These are phyloP conservation scores for Drosophila putrida DNA, from an alignment of 2,888 invertebrate species.

Conservation along the genomic window DNA sequence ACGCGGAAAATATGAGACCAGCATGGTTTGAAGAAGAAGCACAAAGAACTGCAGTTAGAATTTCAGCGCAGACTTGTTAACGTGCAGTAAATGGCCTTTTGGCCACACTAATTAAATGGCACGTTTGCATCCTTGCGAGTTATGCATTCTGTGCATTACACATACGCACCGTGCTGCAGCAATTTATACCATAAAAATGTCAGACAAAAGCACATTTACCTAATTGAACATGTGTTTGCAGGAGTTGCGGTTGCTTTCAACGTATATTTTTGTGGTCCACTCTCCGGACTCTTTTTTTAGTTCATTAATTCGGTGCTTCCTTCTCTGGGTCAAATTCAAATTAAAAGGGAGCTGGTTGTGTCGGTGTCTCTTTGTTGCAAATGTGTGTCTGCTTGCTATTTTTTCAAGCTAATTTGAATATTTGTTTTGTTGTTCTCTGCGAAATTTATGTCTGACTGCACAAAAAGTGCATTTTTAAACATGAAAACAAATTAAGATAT, in stretches of 20 bases:
- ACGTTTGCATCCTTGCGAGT: slow-evolving; percentile 31
- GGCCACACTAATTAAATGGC: slow-evolving; percentile 62
- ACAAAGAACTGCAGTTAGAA: slow-evolving; percentile 1
- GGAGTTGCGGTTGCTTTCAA: slow-evolving; percentile 27
- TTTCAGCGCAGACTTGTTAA: slow-evolving; percentile 9
- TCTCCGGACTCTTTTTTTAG: slow-evolving; percentile 54
- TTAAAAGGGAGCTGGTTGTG: slow-evolving; percentile 56
- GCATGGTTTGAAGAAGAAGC: background rate
- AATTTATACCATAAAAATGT: slow-evolving; percentile 45
- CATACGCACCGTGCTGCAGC: slow-evolving; percentile 43
- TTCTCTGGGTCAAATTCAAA: slow-evolving; percentile 67
- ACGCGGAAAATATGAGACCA: slow-evolving; percentile 17
- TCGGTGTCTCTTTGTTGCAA: background rate
- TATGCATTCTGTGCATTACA: slow-evolving; percentile 44
- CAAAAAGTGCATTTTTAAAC: slow-evolving; percentile 37
- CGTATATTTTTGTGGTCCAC: slow-evolving; percentile 18
- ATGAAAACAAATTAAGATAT: slow-evolving; percentile 62
- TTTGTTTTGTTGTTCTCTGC: slow-evolving; percentile 40
- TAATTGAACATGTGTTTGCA: slow-evolving; percentile 74
- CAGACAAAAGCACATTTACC: slow-evolving; percentile 52
- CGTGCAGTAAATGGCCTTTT: slow-evolving; percentile 21
- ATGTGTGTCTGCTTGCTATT: slow-evolving; percentile 10
- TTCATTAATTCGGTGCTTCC: slow-evolving; percentile 66
- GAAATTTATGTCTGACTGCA: slow-evolving; percentile 62
- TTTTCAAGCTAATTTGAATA: slow-evolving; percentile 64